phyloP scores from a whole-genome alignment of 2,113 vertebrate species.

The Takifugu bimaculatus region DNA sequence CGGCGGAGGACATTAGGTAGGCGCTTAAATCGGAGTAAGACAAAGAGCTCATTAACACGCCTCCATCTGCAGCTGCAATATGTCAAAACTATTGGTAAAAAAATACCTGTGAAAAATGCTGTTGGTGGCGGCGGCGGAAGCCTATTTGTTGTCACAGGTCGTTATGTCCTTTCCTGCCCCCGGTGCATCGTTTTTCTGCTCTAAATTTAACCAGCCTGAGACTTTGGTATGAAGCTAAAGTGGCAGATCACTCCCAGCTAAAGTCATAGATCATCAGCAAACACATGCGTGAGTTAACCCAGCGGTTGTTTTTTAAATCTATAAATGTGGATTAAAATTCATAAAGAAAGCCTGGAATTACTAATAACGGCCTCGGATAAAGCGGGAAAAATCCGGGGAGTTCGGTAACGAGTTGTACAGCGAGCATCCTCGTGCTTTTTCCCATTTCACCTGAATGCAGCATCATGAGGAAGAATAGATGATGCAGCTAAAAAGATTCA shows the following conservation, averaged over 20 bases:
- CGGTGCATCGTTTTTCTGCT: too few species aligned
- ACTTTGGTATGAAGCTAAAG: too few species aligned
- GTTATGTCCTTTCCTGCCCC: too few species aligned
- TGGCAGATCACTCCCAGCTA: background rate
- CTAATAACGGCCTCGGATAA: background rate
- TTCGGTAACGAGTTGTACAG: too few species aligned
- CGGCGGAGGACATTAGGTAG: slow-evolving; percentile 7
- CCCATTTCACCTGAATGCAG: too few species aligned
- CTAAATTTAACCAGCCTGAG: too few species aligned
- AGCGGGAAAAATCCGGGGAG: background rate
- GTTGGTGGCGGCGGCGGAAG: slow-evolving; percentile 41
- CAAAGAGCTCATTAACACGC: slow-evolving; percentile 48
- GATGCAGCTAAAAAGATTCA: too few species aligned
- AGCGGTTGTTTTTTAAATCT: background rate
- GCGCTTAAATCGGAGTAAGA: slow-evolving; percentile 34
- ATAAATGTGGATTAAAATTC: too few species aligned
- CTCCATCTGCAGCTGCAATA: slow-evolving; percentile 20
- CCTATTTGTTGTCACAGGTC: slow-evolving; percentile 50
- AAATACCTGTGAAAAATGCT: slow-evolving; percentile 20
- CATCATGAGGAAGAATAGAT: too few species aligned
- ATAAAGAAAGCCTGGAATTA: too few species aligned
- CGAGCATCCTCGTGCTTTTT: too few species aligned
- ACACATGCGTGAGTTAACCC: background rate
- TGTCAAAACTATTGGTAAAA: slow-evolving; percentile 38
- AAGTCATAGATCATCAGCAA: background rate